Conservation (phyloP, 2,113 vertebrate genomes). For the Probosciger aterrimus region DNA sequence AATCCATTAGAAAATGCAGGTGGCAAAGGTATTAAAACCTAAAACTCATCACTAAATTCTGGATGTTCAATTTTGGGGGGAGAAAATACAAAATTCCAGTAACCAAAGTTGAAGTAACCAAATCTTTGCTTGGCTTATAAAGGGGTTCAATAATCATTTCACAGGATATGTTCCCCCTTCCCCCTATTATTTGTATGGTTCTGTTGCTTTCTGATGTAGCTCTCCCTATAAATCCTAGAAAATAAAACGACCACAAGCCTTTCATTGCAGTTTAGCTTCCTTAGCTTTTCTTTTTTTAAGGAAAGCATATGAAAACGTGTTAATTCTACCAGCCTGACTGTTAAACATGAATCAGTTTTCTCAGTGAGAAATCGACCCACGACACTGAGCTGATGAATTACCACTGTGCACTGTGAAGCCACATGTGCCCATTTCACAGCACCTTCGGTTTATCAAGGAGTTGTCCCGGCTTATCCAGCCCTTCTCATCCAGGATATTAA, state of each 20-base stretch:
- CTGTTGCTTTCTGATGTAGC: not conserved
- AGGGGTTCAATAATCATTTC: not conserved
- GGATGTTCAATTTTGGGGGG: not conserved
- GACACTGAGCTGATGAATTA: not conserved
- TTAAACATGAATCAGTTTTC: not conserved
- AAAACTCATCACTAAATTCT: not conserved
- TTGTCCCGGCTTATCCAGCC: not conserved
- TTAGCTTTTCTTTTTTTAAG: not conserved
- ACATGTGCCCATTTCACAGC: not conserved
- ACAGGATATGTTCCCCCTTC: not conserved
- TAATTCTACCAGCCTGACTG: not conserved
- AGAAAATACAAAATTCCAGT: not conserved
- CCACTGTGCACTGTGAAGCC: not conserved
- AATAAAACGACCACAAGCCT: not conserved
- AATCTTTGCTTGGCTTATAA: not conserved
- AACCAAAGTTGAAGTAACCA: not conserved
- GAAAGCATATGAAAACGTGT: not conserved
- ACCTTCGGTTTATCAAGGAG: not conserved
- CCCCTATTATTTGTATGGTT: not conserved
- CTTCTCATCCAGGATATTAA: accelerated
- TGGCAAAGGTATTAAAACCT: not conserved
- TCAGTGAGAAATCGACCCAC: accelerated
- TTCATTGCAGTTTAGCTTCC: not conserved
- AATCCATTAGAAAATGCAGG: not conserved
- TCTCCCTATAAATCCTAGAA: not conserved